These are phyloP conservation scores for Odontesthes bonariensis DNA, from an alignment of 2,113 vertebrate genomes.

Conservation along the genomic window DNA sequence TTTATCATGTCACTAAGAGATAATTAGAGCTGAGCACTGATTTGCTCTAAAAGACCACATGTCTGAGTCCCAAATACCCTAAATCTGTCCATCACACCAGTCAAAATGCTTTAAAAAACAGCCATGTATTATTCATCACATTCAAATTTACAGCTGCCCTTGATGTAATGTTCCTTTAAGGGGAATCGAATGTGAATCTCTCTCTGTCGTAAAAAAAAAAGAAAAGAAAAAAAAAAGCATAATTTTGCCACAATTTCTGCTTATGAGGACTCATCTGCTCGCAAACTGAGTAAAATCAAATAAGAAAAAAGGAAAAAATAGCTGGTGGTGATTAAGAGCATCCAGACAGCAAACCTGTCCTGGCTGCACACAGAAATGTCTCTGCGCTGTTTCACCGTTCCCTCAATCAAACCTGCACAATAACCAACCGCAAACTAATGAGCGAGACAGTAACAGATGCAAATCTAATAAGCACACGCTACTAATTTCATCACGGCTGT, in stretches of 20 bases:
- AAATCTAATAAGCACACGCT: slow-evolving; percentile 61
- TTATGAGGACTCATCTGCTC: slow-evolving; percentile 47
- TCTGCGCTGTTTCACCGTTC: slow-evolving; percentile 2
- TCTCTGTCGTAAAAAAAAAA: slow-evolving; percentile 26
- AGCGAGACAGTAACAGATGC: slow-evolving; percentile 49
- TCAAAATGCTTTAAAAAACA: slow-evolving; percentile 55
- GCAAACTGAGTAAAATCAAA: slow-evolving; percentile 15
- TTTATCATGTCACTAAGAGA: slow-evolving; percentile 52
- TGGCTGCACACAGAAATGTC: background rate
- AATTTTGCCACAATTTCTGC: slow-evolving; percentile 44
- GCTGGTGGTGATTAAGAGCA: slow-evolving; percentile 8
- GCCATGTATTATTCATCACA: slow-evolving; percentile 58
- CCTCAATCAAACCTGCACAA: slow-evolving; percentile 41
- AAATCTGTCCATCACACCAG: slow-evolving; percentile 62
- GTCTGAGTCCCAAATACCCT: slow-evolving; percentile 29
- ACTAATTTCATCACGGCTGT: slow-evolving; percentile 57
- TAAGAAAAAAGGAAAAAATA: background rate
- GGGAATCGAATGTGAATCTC: slow-evolving; percentile 28
- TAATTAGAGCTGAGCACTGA: slow-evolving; percentile 58
- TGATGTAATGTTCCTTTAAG: slow-evolving; percentile 14
- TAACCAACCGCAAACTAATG: slow-evolving; percentile 30
- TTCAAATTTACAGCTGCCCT: slow-evolving; percentile 41
- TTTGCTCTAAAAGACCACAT: slow-evolving; percentile 27
- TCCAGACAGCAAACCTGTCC: background rate
- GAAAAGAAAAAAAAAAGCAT: slow-evolving; percentile 11